Evolutionary conservation across 2,888 invertebrate genomes (phyloP).

Genomic region (Iphiclides podalirius): DNA sequence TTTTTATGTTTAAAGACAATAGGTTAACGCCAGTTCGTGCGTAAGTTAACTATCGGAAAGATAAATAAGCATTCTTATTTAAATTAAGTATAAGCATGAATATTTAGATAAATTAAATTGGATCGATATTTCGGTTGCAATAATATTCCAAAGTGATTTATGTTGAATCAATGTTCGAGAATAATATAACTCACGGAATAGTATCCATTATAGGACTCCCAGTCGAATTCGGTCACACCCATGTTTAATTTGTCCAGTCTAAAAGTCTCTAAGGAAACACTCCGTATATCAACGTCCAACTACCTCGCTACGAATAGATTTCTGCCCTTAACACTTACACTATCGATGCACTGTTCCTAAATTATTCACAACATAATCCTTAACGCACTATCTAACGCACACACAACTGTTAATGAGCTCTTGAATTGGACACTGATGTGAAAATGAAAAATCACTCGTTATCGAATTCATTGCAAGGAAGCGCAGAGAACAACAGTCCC

Average conservation of each 20-base stretch:
- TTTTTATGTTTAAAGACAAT: too few relatives aligned
- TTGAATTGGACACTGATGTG: conserved; percentile 45
- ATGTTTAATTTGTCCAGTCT: conserved; percentile 54
- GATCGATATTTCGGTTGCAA: too few relatives aligned
- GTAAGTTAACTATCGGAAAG: too few relatives aligned
- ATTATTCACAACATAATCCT: conserved; percentile 42
- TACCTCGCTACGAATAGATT: conserved; percentile 30
- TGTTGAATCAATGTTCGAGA: too few relatives aligned
- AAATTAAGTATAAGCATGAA: too few relatives aligned
- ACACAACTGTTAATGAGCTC: conserved; percentile 64
- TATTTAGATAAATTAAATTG: too few relatives aligned
- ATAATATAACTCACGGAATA: conserved; percentile 75
- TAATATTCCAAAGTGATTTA: too few relatives aligned
- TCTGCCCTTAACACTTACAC: conserved; percentile 37
- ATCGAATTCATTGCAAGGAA: conserved; percentile 57
- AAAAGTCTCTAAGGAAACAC: conserved; percentile 44
- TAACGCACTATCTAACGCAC: conserved; percentile 63
- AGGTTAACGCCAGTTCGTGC: too few relatives aligned
- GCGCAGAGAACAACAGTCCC: conserved; percentile 53
- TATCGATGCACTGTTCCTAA: conserved; percentile 36
- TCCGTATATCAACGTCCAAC: conserved; percentile 32
- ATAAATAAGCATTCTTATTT: not conserved
- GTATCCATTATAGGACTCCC: conserved; percentile 72
- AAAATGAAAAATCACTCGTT: conserved; percentile 52
- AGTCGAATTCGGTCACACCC: conserved; percentile 74